These are phyloP conservation scores for Nysson spinosus DNA, from an alignment of 2,888 invertebrate genomes.

Conservation along the genomic window DNA sequence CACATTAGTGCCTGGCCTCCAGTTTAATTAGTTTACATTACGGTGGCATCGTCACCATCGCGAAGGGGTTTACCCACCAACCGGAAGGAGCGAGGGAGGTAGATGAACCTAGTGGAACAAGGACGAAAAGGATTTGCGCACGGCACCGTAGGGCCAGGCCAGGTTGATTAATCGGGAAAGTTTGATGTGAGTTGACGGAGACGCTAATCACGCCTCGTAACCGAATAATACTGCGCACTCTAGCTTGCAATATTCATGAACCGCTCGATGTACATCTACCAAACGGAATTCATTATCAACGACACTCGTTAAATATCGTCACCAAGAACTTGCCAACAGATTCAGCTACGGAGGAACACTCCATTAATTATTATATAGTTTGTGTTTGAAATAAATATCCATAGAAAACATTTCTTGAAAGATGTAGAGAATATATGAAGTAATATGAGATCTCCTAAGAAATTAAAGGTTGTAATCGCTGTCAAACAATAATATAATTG, in stretches of 20 bases:
- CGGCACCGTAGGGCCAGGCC: conserved; percentile 49
- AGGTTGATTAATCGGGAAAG: conserved; percentile 76
- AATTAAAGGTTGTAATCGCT: too few species aligned
- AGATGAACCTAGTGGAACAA: conserved; percentile 17
- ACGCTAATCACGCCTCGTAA: conserved; percentile 76
- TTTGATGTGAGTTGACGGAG: conserved; percentile 75
- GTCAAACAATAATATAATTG: too few species aligned
- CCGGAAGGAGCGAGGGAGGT: conserved; percentile 32
- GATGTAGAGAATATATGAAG: too few species aligned
- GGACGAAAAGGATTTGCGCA: conserved; percentile 29
- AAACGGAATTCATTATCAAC: conserved; percentile 61
- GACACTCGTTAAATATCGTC: conserved; percentile 51
- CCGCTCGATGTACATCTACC: conserved; percentile 47
- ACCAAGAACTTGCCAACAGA: conserved; percentile 13
- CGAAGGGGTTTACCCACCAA: conserved; percentile 54
- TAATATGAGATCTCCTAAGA: too few species aligned
- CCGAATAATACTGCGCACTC: conserved; percentile 67
- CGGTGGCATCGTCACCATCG: conserved; percentile 72
- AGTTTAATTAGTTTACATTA: conserved; percentile 77
- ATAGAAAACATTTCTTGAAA: too few species aligned
- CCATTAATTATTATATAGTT: too few species aligned
- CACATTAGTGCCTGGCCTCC: conserved; percentile 75
- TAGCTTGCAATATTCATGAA: conserved; percentile 61
- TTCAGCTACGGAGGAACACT: neutral
- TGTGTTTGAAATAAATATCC: too few species aligned